These are phyloP conservation scores for Pseudomugil gertrudae DNA, from an alignment of 2,797 vertebrate genomes.

Conservation along the genomic window DNA sequence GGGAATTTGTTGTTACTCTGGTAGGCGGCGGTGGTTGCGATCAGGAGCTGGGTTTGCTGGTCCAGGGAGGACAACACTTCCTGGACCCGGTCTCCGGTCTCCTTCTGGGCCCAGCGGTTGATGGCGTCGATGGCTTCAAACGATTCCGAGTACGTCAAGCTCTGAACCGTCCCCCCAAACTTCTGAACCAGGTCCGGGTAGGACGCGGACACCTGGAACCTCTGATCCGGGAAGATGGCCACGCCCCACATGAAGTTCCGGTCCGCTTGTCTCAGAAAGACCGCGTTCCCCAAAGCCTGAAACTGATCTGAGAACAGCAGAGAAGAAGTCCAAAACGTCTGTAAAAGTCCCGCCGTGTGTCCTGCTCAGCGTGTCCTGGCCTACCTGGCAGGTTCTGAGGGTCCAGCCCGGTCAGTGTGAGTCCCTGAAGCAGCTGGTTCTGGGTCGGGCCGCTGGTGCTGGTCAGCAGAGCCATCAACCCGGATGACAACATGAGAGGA, in stretches of 20 bases:
- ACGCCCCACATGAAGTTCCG: conserved; percentile 68
- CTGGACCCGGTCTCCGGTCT: conserved; percentile 74
- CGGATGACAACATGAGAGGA: conserved; percentile 75
- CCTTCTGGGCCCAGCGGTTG: conserved; percentile 77
- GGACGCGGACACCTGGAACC: conserved; percentile 65
- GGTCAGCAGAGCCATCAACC: conserved; percentile 74
- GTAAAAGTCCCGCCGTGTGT: neutral
- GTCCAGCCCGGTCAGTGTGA: conserved; percentile 71
- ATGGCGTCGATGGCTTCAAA: conserved; percentile 68
- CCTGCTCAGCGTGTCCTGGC: too few species aligned
- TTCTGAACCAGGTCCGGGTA: conserved; percentile 83
- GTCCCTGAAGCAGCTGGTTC: conserved; percentile 77
- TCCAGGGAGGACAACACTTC: conserved; percentile 78
- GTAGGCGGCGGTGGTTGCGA: conserved; percentile 81
- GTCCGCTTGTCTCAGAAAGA: conserved; percentile 39
- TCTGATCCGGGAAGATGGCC: conserved; percentile 76
- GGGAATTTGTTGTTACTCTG: conserved; percentile 84
- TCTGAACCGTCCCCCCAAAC: conserved; percentile 77
- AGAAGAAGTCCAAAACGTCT: neutral
- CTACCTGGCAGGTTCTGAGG: conserved; percentile 58
- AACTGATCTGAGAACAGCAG: conserved; percentile 74
- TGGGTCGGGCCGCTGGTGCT: conserved; percentile 77
- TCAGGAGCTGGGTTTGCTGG: conserved; percentile 80
- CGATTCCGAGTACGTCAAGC: conserved; percentile 69
- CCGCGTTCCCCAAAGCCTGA: conserved; percentile 64